Evolutionary conservation across 2,888 invertebrate genomes (phyloP).

Genomic region (Parascotia fuliginaria): DNA sequence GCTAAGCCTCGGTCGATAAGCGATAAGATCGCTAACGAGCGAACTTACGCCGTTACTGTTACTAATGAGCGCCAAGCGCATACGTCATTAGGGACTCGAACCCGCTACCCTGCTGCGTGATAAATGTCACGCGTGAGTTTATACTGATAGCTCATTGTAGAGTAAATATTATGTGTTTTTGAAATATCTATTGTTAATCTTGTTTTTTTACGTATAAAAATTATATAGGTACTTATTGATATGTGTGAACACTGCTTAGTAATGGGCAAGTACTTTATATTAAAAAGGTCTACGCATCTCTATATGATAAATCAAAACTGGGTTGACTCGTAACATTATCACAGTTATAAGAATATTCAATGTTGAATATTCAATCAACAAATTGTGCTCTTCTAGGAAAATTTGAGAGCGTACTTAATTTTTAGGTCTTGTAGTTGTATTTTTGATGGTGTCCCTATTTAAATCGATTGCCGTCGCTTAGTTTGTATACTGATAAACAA

Average conservation of each 20-base stretch:
- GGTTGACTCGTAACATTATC: too few relatives aligned
- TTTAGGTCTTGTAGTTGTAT: too few relatives aligned
- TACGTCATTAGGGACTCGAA: slow-evolving; percentile 14
- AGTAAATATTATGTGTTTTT: not conserved
- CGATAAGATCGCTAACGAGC: slow-evolving; percentile 28
- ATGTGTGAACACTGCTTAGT: not conserved
- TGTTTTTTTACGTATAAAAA: not conserved
- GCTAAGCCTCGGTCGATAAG: slow-evolving; percentile 11
- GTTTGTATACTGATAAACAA: not conserved
- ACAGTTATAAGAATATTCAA: too few relatives aligned
- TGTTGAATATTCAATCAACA: too few relatives aligned
- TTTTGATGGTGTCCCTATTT: not conserved
- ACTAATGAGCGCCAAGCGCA: slow-evolving; percentile 27
- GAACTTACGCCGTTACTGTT: slow-evolving; percentile 28
- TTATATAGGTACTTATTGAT: not conserved
- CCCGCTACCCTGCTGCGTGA: slow-evolving; percentile 5
- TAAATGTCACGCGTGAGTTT: slow-evolving; percentile 12
- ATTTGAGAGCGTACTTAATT: too few relatives aligned
- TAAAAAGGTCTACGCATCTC: too few relatives aligned
- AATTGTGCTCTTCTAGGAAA: too few relatives aligned
- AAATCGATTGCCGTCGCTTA: not conserved
- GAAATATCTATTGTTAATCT: not conserved
- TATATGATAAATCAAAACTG: too few relatives aligned
- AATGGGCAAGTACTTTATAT: too few relatives aligned
- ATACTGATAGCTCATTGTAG: not conserved